phyloP scores from a whole-genome alignment of 2,797 vertebrate genomes.

The Silurus aristotelis region DNA sequence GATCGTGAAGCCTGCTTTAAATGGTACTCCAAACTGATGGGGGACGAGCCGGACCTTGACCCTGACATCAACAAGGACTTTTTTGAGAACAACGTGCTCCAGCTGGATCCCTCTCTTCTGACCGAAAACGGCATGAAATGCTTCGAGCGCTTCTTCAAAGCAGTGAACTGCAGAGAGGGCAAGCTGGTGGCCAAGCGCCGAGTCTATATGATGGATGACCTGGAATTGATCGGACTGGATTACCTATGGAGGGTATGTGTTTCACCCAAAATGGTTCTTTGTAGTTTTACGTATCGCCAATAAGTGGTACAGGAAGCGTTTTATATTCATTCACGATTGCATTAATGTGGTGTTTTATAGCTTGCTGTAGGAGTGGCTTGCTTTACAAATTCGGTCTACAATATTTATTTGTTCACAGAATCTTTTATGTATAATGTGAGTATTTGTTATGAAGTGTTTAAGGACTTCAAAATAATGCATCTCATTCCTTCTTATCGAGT shows the following conservation, averaged over 20 bases:
- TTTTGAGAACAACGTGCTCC: conserved; percentile 98
- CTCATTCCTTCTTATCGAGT: neutral
- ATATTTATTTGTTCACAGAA: neutral
- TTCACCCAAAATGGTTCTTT: neutral
- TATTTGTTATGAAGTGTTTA: too few relatives aligned
- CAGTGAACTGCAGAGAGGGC: conserved; percentile 98
- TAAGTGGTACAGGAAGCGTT: neutral
- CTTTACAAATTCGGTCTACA: neutral
- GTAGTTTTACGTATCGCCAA: neutral
- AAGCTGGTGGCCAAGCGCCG: conserved; percentile 97
- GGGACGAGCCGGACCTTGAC: conserved; percentile 97
- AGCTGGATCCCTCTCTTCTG: conserved; percentile 96
- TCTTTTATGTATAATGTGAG: neutral
- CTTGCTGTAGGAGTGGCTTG: neutral
- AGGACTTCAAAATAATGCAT: too few relatives aligned
- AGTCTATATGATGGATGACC: conserved; percentile 99
- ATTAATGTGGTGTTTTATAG: neutral
- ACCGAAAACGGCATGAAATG: conserved; percentile 99
- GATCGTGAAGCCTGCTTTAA: conserved; percentile 99
- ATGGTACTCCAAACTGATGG: conserved; percentile 99
- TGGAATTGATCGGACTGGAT: conserved; percentile 98
- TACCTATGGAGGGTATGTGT: conserved; percentile 97
- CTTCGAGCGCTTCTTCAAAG: conserved; percentile 99
- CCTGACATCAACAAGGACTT: conserved; percentile 99
- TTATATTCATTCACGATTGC: neutral